A percentile compares a stretch with the other conserved stretches of the same genome.
Conservation (phyloP, 1,140 invertebrate genomes). For the Diorhabda sublineata region DNA sequence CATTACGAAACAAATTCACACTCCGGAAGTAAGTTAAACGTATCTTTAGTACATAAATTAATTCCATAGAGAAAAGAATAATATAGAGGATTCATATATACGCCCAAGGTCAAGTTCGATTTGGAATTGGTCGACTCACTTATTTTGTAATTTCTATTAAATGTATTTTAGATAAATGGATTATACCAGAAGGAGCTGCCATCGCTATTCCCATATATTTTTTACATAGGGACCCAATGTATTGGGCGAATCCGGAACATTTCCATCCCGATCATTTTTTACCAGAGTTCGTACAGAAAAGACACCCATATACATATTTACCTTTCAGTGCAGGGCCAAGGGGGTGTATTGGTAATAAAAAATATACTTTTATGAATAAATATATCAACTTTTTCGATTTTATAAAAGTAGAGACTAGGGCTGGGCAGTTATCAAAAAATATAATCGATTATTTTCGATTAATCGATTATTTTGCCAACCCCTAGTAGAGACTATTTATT, state of each 20-base stretch:
- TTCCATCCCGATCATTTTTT: constrained; percentile 71
- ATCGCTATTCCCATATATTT: constrained; percentile 22
- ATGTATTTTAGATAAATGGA: constrained; percentile 23
- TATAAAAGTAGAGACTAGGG: not conserved
- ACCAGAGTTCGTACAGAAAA: constrained; percentile 49
- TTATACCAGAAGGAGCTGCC: constrained; percentile 24
- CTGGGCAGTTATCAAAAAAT: no score
- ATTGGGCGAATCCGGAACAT: constrained; percentile 30
- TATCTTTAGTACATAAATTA: no score
- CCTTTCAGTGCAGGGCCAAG: constrained; percentile 59
- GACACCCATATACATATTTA: constrained; percentile 55
- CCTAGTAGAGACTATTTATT: not conserved
- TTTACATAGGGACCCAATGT: constrained; percentile 23
- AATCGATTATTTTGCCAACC: no score
- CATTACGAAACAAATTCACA: no score
- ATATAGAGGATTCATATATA: no score
- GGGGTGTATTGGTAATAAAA: constrained; percentile 55
- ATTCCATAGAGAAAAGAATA: no score
- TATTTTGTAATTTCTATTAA: not conserved
- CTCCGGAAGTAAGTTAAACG: no score
- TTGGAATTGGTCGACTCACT: no score
- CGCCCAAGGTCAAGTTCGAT: no score
- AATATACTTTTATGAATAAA: not conserved
- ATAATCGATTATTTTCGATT: no score
- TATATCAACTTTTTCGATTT: not conserved